Percentiles rank a stretch among this genome's conserved stretches.
phyloP scores from a whole-genome alignment of 2,113 vertebrate genomes.

The Salminus brasiliensis region DNA sequence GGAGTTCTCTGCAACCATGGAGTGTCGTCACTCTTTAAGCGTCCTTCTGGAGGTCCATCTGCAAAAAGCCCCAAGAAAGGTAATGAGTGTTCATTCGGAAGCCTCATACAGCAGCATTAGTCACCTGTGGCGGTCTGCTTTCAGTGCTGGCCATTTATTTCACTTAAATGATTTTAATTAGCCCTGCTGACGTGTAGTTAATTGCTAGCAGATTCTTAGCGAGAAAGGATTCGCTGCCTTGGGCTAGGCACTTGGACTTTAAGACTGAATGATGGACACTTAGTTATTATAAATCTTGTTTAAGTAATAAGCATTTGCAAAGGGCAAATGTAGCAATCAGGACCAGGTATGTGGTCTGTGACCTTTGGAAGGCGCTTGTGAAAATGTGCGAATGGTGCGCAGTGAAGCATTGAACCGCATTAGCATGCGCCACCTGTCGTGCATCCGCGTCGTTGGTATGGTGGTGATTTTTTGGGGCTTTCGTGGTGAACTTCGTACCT shows the following conservation, averaged over 20 bases:
- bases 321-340: conserved; percentile 57
- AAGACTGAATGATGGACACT: conserved; percentile 60
- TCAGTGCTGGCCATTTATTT: conserved; percentile 68
- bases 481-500: conserved; percentile 13
- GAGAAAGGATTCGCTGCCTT: conserved; percentile 48
- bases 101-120: conserved; percentile 53
- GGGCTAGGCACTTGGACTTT: conserved; percentile 59
- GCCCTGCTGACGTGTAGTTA: conserved; percentile 62
- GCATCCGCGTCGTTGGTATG: background rate
- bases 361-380: conserved; percentile 39
- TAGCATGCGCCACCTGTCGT: background rate
- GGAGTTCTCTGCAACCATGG: too few species aligned
- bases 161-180: conserved; percentile 72
- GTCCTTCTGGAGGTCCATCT: background rate
- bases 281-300: conserved; percentile 64
- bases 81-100: conserved; percentile 41
- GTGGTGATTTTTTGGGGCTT: conserved; percentile 22
- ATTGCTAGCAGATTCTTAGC: conserved; percentile 60
- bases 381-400: conserved; percentile 26
- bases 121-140: conserved; percentile 61
- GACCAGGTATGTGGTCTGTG: conserved; percentile 49
- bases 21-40: too few species aligned
- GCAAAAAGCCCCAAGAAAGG: background rate
- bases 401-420: conserved; percentile 34
- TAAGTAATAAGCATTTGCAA: conserved; percentile 56